Conservation (phyloP, 2,888 invertebrate genomes). For the Petrophora chlorosata region DNA sequence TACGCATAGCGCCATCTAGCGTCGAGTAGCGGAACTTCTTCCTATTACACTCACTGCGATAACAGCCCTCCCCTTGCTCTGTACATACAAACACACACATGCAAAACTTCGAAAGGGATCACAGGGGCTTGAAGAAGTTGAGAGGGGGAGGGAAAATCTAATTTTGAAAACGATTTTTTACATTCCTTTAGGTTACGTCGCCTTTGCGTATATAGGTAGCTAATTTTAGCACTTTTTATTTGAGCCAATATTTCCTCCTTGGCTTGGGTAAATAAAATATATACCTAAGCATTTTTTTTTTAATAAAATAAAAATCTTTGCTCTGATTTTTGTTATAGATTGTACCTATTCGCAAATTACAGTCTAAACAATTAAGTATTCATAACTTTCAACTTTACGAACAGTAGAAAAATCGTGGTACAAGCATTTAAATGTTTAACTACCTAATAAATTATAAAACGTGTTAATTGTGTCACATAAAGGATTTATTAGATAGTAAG, state of each 20-base stretch:
- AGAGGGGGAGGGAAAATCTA: conserved; percentile 26
- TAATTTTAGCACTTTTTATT: conserved; percentile 5
- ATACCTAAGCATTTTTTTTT: too few species aligned
- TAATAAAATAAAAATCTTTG: too few species aligned
- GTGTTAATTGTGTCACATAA: conserved; percentile 20
- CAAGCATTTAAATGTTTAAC: conserved; percentile 14
- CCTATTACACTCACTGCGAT: conserved; percentile 34
- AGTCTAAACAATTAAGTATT: too few species aligned
- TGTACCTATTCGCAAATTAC: too few species aligned
- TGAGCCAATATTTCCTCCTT: not conserved
- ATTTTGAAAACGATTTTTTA: conserved; percentile 35
- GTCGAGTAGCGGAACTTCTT: conserved; percentile 66
- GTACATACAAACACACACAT: conserved; percentile 46
- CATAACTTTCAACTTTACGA: not conserved
- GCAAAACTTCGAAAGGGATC: conserved; percentile 28
- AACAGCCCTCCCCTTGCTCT: conserved; percentile 33
- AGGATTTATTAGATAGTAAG: conserved; percentile 21
- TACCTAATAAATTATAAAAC: conserved; percentile 23
- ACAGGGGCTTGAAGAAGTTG: conserved; percentile 38
- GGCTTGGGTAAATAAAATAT: too few species aligned
- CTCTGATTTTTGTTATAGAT: too few species aligned
- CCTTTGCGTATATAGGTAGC: conserved; percentile 1
- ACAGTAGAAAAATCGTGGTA: not conserved
- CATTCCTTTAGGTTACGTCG: conserved; percentile 20
- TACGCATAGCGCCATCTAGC: conserved; percentile 67